Conservation (phyloP, 2,797 vertebrate genomes). For the Chrosomus eos region DNA sequence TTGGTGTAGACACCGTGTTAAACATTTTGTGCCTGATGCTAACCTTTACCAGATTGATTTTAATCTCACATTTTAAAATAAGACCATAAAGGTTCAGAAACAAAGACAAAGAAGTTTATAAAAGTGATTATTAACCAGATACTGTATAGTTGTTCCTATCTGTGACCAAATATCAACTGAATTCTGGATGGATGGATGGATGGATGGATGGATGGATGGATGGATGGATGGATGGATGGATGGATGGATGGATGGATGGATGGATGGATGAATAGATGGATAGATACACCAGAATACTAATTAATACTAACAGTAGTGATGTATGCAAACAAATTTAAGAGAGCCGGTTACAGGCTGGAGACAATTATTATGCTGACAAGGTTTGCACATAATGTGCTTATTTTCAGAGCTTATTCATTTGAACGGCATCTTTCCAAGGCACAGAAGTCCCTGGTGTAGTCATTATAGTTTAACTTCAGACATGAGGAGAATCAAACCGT, state of each 20-base stretch:
- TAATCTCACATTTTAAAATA: too few species aligned
- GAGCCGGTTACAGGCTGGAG: not conserved
- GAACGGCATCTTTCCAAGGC: not conserved
- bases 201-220: too few species aligned
- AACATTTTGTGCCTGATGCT: too few species aligned
- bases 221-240: not conserved
- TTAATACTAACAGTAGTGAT: not conserved
- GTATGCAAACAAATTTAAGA: constrained; percentile 5
- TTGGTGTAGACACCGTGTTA: too few species aligned
- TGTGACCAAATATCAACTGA: not conserved
- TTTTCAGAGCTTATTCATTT: constrained; percentile 29
- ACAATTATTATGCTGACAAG: constrained; percentile 2
- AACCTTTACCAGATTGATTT: too few species aligned
- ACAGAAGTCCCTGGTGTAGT: constrained; percentile 38
- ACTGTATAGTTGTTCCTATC: not conserved
- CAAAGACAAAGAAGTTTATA: too few species aligned
- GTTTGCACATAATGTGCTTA: not conserved
- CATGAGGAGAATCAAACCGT: constrained; percentile 1
- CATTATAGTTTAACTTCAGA: constrained; percentile 43
- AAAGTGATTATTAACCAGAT: too few species aligned
- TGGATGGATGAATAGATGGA: not conserved
- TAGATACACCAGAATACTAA: not conserved
- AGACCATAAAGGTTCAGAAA: too few species aligned
- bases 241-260: not conserved
- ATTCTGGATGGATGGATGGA: not conserved